phyloP scores from a whole-genome alignment of 2,113 vertebrate species.

The Nematolebias whitei region DNA sequence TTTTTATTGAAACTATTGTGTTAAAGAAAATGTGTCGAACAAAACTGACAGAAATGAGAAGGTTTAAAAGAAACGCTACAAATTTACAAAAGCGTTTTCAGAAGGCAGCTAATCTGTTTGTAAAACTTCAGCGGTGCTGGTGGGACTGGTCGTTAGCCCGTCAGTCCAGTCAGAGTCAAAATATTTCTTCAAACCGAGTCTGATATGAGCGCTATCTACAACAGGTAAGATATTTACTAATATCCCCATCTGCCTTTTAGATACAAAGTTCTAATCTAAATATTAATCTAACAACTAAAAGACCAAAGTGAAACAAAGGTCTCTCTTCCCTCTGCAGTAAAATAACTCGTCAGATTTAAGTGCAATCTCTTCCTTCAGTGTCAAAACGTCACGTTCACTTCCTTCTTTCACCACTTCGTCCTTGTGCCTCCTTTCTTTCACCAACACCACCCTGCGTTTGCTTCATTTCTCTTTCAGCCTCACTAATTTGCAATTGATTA shows the following conservation, averaged over 20 bases:
- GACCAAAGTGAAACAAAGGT: conserved; percentile 37
- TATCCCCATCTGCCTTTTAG: neutral
- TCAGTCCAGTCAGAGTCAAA: no score
- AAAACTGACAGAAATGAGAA: no score
- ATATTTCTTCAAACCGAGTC: no score
- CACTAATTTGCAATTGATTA: conserved; percentile 90
- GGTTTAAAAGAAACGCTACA: no score
- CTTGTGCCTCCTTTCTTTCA: conserved; percentile 34
- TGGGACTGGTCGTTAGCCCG: no score
- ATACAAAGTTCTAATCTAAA: neutral
- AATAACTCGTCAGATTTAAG: conserved; percentile 62
- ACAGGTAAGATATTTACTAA: no score
- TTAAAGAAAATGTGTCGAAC: no score
- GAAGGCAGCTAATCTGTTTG: no score
- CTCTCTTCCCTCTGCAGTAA: conserved; percentile 30
- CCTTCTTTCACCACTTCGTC: conserved; percentile 58
- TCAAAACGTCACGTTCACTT: conserved; percentile 62
- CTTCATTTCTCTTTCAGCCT: conserved; percentile 67
- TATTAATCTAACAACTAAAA: conserved; percentile 12
- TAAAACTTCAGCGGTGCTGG: no score
- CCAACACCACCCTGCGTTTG: conserved; percentile 42
- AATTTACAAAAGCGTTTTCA: no score
- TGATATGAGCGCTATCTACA: no score
- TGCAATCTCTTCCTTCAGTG: conserved; percentile 55
- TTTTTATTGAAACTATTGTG: no score